Base-by-base conservation (phyloP, 2,888 invertebrate species). In the Sarcophaga rosellei region DNA sequence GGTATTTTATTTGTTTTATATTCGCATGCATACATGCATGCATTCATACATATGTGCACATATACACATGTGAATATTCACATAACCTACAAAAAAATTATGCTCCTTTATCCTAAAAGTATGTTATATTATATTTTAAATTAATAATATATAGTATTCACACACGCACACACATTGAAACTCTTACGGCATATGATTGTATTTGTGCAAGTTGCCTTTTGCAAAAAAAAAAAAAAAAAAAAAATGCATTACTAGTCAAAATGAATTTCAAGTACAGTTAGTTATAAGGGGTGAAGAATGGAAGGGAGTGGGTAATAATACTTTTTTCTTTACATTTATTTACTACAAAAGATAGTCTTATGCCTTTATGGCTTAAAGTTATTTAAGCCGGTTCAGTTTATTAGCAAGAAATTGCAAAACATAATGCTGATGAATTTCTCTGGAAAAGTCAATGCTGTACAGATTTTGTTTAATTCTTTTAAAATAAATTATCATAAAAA, bases 51-150 rank as follows among this genome's bases (percentile, higher is more conserved):
- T 35, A 35, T 6, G 1, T 25, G 8, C 6, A 1, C 6, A 25
- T 25, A 2, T 62, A 59, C 4, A 47, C 35, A 35, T 35, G 35
- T 35, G 35, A 35, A 35, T 35, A 35, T 35, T 35, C 35, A 35
- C 35, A 35, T 35, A 35, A 35, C 8, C 35, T 35, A 35, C 35
- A 35, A 2, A 35, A 35, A 8, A 35, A 35, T 35, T 35, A 4
- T 61, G 4, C 23, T 57, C 8, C 73, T 57, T 57, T 69, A 23
- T 73, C 66, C 72, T 77, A 45, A 62, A 74, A 69, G 20, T 77
- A 82, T 86, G 79, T 81, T 73, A 72, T 79, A 62, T 81, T 70
- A 78, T 78, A 81, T 78, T 20, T 82, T 79, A 79, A 79, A 79
- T 79, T 81, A 85, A 82, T 78, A 70, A 74, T 62, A 53, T 62